Conservation (phyloP, 2,113 vertebrate genomes). For the Crotalus helleri region DNA sequence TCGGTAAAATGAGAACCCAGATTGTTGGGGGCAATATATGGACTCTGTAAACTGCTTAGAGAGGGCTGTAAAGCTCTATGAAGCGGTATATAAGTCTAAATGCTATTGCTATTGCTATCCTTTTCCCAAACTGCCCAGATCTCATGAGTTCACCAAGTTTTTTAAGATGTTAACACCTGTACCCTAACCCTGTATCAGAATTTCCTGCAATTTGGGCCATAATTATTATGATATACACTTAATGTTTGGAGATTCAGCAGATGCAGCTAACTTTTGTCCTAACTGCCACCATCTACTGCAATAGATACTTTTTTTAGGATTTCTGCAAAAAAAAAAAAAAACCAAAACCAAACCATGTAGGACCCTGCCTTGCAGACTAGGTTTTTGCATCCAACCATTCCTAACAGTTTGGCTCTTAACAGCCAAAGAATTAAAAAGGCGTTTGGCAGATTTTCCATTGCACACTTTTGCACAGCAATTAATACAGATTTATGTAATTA, state of each 20-base stretch:
- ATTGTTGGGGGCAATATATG: not conserved
- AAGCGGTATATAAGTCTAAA: not conserved
- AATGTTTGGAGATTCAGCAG: not conserved
- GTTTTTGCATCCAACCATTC: not conserved
- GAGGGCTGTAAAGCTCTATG: not conserved
- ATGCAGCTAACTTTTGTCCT: not conserved
- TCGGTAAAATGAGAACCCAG: not conserved
- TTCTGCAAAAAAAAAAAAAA: not conserved
- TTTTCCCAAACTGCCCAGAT: not conserved
- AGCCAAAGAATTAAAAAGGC: constrained; percentile 20
- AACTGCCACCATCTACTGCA: not conserved
- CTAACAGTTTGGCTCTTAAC: not conserved
- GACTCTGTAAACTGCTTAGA: not conserved
- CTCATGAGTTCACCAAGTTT: not conserved
- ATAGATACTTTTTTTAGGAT: not conserved
- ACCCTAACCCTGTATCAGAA: not conserved
- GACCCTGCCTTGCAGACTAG: not conserved
- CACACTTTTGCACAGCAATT: constrained; percentile 34
- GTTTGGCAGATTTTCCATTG: constrained; percentile 28
- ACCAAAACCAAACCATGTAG: not conserved
- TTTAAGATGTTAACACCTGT: not conserved
- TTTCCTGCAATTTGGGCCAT: not conserved
- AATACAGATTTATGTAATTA: constrained; percentile 47
- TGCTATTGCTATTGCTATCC: not conserved
- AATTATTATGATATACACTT: not conserved